Evolutionary conservation across 1,140 invertebrate species (phyloP), one percentile per base, ranked within the genome.

Genomic region (Camponotus pennsylvanicus): DNA sequence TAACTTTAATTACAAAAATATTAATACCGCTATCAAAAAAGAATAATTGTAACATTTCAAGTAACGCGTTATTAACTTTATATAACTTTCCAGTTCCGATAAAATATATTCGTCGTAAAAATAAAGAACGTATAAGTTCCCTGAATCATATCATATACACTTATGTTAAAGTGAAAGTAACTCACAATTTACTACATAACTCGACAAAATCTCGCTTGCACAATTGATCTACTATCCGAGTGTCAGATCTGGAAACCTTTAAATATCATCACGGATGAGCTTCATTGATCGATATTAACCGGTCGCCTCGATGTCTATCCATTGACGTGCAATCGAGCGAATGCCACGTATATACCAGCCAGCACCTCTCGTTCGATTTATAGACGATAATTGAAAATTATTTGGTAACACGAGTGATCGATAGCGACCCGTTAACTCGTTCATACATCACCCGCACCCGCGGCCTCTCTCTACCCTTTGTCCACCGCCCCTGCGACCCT

Each of bases 331-430:
- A 21, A 73, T 61, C 40, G 67, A 69, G 32, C 64, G 45, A 73
- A 21, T 27, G 21, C 37, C 52, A 15, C 49, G 37, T 42, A 55
- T 34, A 61, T n/a, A 45, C n/a, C 13, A n/a, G 21, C 34, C 66
- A 45, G 52, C 49, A 27, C 42, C 69, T 86, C 87, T 37, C 9
- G 34, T 82, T 91, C 91, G 86, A 92, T 90, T 92, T 91, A 89
- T 91, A 91, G 86, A 82, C 80, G 89, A 91, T 94, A 94, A 94
- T 94, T 94, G 93, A 94, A 94, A 94, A 94, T 94, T 94, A 94
- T 94, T 94, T 91, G 93, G 93, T 93, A 93, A 94, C 91, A 92
- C 89, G 61, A 66, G 86, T 94, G 93, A 94, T 94, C 91, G 93
- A 94, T 94, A 92, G 93, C 88, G 85, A 90, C 88, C 91, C 92